phyloP scores from a whole-genome alignment of 2,113 vertebrate species.

The Pterocles gutturalis region DNA sequence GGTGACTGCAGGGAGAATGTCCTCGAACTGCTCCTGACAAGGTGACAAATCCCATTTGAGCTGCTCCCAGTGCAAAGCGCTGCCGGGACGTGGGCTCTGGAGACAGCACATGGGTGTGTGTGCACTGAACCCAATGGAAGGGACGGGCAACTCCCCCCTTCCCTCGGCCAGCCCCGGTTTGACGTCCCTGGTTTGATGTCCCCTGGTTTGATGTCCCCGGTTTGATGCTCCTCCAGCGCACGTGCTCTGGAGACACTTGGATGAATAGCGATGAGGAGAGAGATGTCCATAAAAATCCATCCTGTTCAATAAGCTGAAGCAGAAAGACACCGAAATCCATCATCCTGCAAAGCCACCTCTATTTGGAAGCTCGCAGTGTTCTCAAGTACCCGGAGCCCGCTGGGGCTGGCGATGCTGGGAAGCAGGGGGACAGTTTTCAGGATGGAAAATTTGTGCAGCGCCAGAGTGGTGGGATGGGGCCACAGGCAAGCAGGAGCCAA shows the following conservation, averaged over 20 bases:
- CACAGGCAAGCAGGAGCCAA: background rate
- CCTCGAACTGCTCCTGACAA: accelerated
- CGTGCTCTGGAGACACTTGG: background rate
- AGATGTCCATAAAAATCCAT: slow-evolving; percentile 9
- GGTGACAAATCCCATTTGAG: background rate
- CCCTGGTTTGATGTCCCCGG: background rate
- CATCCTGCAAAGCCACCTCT: slow-evolving; percentile 12
- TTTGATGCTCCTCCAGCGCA: background rate
- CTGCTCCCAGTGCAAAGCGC: accelerated
- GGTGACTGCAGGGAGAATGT: background rate
- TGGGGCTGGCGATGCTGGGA: background rate
- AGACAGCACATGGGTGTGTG: accelerated
- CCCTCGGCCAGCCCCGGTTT: background rate
- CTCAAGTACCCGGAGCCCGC: background rate
- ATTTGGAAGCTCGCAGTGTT: background rate
- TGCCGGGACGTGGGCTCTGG: background rate
- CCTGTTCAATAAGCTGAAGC: slow-evolving; percentile 27
- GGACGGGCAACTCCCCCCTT: background rate
- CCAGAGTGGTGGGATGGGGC: too few species aligned
- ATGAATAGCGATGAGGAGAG: slow-evolving; percentile 24
- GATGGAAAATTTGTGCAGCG: background rate
- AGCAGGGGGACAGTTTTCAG: background rate
- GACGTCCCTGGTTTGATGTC: background rate
- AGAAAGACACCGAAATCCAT: slow-evolving; percentile 23
- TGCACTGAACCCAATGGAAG: accelerated